Evolutionary conservation across 2,113 vertebrate species (phyloP).

Genomic region (Agelaius tricolor): DNA sequence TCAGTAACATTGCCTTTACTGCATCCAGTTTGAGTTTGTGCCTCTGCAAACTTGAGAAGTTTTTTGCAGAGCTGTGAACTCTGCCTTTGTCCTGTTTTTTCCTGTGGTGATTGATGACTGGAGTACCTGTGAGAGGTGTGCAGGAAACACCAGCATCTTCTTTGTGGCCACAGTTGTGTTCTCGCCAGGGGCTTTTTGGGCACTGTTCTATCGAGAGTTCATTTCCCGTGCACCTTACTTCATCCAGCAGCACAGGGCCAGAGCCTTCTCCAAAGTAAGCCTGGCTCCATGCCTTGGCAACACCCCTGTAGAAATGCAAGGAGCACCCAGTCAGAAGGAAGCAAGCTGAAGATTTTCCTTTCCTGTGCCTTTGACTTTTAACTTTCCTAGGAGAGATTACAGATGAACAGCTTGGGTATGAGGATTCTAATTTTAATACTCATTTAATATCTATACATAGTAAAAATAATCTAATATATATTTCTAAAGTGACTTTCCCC

Average conservation of each 20-base stretch:
- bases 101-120: background rate
- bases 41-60: background rate
- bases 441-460: background rate
- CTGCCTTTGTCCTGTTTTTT: background rate
- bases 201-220: slow-evolving; percentile 95
- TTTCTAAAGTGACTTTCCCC: background rate
- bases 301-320: slow-evolving; percentile 75
- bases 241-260: slow-evolving; percentile 87
- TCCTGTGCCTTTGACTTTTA: background rate
- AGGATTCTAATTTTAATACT: background rate
- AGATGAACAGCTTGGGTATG: background rate
- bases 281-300: slow-evolving; percentile 86
- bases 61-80: background rate
- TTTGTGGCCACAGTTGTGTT: slow-evolving; percentile 93
- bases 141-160: slow-evolving; percentile 96
- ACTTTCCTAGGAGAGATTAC: background rate
- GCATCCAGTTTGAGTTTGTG: background rate
- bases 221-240: slow-evolving; percentile 92
- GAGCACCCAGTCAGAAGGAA: background rate
- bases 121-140: slow-evolving; percentile 83
- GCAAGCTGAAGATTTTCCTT: background rate
- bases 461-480: background rate
- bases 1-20: background rate
- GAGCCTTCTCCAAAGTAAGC: slow-evolving; percentile 89
- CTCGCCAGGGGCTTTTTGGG: slow-evolving; percentile 85